phyloP scores from a whole-genome alignment of 2,888 invertebrate species.

The Archips xylosteana region DNA sequence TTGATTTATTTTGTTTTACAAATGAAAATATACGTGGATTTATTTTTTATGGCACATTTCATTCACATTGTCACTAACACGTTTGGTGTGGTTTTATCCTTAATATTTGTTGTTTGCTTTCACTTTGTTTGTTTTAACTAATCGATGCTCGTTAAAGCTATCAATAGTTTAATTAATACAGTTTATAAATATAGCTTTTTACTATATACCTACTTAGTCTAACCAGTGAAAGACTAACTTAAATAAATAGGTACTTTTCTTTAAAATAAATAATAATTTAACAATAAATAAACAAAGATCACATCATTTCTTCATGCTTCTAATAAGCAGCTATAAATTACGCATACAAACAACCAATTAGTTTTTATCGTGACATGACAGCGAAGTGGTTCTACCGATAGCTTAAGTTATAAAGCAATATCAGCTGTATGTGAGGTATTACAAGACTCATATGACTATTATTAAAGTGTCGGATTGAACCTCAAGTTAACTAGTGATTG shows the following conservation, averaged over 20 bases:
- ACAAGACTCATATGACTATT: not conserved
- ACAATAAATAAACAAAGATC: not conserved
- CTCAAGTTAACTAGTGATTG: not conserved
- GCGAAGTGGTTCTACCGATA: not conserved
- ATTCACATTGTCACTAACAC: slow-evolving; percentile 44
- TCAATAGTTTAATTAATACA: too few relatives aligned
- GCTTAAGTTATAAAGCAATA: not conserved
- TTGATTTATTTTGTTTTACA: not conserved
- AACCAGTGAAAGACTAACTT: not conserved
- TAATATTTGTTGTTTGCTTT: slow-evolving; percentile 46
- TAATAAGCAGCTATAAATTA: not conserved
- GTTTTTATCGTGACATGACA: not conserved
- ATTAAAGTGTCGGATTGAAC: not conserved
- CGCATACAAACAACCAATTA: not conserved
- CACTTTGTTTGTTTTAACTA: not conserved
- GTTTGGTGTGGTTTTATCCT: slow-evolving; percentile 40
- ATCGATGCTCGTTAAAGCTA: not conserved
- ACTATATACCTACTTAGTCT: too few relatives aligned
- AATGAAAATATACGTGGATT: not conserved
- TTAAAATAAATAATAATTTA: not conserved
- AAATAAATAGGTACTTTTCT: too few relatives aligned
- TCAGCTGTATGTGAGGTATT: not conserved
- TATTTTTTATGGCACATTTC: not conserved
- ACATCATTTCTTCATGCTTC: not conserved
- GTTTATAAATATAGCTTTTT: too few relatives aligned